A percentile compares a stretch with the other conserved stretches of the same genome.
Evolutionary conservation across 2,113 vertebrate genomes (phyloP).

Genomic region (Emydura subglobosa): DNA sequence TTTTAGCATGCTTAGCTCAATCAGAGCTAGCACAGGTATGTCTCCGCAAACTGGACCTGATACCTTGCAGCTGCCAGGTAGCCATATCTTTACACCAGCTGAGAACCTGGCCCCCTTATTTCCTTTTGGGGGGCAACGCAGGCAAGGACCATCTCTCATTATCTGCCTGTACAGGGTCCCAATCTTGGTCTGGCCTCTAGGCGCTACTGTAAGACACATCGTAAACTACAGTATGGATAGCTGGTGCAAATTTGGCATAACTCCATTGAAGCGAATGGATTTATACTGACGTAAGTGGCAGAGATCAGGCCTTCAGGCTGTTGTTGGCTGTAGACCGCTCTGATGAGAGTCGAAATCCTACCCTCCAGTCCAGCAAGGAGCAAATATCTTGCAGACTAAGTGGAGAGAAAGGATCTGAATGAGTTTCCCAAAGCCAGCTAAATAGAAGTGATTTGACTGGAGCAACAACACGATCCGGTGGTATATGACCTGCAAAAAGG

Average conservation of each 20-base stretch:
- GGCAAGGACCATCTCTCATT: background rate
- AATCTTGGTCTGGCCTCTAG: background rate
- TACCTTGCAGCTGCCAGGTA: background rate
- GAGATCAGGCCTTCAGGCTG: background rate
- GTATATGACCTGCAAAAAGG: background rate
- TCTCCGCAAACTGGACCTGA: background rate
- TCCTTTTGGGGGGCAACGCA: background rate
- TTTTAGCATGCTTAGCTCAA: background rate
- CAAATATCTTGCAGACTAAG: background rate
- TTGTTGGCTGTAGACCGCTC: background rate
- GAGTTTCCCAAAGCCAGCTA: background rate
- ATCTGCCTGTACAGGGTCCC: background rate
- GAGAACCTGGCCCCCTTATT: background rate
- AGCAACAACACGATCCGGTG: fast-evolving
- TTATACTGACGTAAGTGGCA: background rate
- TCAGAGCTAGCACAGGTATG: background rate
- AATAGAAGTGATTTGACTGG: background rate
- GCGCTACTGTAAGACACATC: background rate
- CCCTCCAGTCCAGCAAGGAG: fast-evolving
- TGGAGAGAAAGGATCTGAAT: background rate
- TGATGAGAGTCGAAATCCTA: background rate
- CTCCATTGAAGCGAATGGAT: background rate
- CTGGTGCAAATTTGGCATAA: background rate
- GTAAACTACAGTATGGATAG: background rate
- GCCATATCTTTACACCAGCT: fast-evolving